Conservation (phyloP, 2,888 invertebrate species). For the Euclidia mi region DNA sequence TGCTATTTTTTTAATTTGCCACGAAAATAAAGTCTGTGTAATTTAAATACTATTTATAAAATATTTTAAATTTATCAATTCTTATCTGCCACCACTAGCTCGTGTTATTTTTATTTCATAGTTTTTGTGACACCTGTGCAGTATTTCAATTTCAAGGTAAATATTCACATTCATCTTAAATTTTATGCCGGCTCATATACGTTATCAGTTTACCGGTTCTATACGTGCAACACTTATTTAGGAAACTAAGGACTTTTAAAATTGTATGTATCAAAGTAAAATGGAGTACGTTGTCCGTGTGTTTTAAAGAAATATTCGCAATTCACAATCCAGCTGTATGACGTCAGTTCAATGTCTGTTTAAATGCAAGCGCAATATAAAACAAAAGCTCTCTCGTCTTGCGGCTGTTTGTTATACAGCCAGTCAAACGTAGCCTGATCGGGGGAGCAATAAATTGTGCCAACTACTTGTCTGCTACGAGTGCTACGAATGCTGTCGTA, state of each 20-base stretch:
- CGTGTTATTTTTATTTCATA: too few species aligned
- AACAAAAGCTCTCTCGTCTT: slow-evolving; percentile 40
- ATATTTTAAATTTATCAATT: too few species aligned
- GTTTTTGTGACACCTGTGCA: background rate
- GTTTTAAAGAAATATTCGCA: background rate
- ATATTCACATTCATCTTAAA: slow-evolving; percentile 22
- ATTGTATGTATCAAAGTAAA: background rate
- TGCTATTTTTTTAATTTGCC: too few species aligned
- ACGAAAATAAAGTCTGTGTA: too few species aligned
- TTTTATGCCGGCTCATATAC: slow-evolving; percentile 30
- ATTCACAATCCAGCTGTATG: background rate
- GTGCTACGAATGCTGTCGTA: slow-evolving; percentile 40
- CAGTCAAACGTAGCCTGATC: slow-evolving; percentile 59
- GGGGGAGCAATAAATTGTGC: slow-evolving; percentile 65
- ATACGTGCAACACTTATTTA: slow-evolving; percentile 5
- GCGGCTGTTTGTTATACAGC: slow-evolving; percentile 38
- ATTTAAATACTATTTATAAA: too few species aligned
- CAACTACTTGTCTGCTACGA: slow-evolving; percentile 63
- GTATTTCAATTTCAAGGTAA: slow-evolving; percentile 13
- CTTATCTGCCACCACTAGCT: too few species aligned
- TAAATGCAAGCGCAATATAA: slow-evolving; percentile 19
- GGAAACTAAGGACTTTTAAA: background rate
- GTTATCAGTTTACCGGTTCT: slow-evolving; percentile 32
- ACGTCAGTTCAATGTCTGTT: slow-evolving; percentile 14
- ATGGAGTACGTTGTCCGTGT: background rate